These are phyloP conservation scores for Lepeophtheirus salmonis DNA, from an alignment of 1,140 invertebrate species.

Conservation along the genomic window DNA sequence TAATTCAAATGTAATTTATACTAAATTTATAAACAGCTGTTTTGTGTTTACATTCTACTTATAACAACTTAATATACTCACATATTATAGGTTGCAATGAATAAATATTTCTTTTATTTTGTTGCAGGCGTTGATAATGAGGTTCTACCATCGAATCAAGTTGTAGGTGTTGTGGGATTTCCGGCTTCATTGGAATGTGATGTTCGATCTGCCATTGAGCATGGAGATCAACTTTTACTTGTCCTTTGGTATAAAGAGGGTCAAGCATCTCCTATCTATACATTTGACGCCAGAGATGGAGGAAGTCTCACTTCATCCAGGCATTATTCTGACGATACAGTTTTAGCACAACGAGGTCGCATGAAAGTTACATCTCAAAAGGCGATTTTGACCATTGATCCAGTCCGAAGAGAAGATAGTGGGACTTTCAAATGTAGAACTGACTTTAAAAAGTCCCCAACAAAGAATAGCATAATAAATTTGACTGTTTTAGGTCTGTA, in stretches of 20 bases:
- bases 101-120: too few relatives aligned
- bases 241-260: conserved; percentile 16
- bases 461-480: conserved; percentile 25
- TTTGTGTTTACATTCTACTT: too few relatives aligned
- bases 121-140: neutral
- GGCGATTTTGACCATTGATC: conserved; percentile 22
- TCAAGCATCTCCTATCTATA: conserved; percentile 8
- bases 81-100: too few relatives aligned
- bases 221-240: conserved; percentile 1
- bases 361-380: conserved; percentile 17
- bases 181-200: neutral
- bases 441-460: conserved; percentile 25
- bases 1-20: too few relatives aligned
- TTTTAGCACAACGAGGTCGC: neutral
- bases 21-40: too few relatives aligned
- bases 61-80: too few relatives aligned
- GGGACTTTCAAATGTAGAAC: conserved; percentile 26
- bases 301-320: conserved; percentile 3
- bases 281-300: conserved; percentile 7
- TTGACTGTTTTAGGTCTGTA: conserved; percentile 26
- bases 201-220: neutral
- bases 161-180: neutral
- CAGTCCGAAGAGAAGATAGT: conserved; percentile 23
- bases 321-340: conserved; percentile 15
- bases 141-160: neutral